phyloP scores from a whole-genome alignment of 2,797 vertebrate genomes.

The Mallotus villosus region DNA sequence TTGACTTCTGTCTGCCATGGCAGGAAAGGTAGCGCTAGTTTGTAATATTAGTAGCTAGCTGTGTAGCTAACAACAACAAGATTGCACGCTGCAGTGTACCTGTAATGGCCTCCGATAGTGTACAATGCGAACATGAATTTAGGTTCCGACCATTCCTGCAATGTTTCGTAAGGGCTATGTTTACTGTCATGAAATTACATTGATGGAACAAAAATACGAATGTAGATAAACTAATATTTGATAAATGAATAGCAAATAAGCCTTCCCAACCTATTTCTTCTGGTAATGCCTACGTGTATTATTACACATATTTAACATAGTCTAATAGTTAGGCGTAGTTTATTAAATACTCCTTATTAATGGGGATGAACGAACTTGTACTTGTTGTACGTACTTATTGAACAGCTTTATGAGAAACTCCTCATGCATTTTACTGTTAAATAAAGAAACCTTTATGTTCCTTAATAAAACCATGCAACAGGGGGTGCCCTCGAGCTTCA shows the following conservation, averaged over 20 bases:
- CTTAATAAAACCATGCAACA: conserved; percentile 21
- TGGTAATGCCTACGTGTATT: neutral
- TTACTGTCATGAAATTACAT: neutral
- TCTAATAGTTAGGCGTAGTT: too few relatives aligned
- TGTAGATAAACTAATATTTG: neutral
- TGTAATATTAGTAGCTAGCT: conserved; percentile 9
- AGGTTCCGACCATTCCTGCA: conserved; percentile 18
- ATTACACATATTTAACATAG: neutral
- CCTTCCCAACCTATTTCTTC: neutral
- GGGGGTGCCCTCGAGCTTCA: conserved; percentile 34
- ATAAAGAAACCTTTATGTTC: neutral
- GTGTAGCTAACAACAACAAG: conserved; percentile 19
- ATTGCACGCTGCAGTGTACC: conserved; percentile 17
- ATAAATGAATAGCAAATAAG: neutral
- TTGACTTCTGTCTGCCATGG: conserved; percentile 52
- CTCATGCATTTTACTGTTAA: neutral
- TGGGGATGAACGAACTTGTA: neutral
- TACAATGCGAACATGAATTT: neutral
- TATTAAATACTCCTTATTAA: conserved; percentile 3
- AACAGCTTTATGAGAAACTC: neutral
- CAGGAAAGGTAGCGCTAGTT: conserved; percentile 3
- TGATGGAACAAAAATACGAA: neutral
- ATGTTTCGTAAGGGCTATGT: neutral
- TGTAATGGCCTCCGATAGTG: conserved; percentile 17
- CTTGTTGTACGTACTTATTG: neutral